Evolutionary conservation across 2,797 vertebrate genomes (phyloP).

Genomic region (Pyrocephalus nanus): DNA sequence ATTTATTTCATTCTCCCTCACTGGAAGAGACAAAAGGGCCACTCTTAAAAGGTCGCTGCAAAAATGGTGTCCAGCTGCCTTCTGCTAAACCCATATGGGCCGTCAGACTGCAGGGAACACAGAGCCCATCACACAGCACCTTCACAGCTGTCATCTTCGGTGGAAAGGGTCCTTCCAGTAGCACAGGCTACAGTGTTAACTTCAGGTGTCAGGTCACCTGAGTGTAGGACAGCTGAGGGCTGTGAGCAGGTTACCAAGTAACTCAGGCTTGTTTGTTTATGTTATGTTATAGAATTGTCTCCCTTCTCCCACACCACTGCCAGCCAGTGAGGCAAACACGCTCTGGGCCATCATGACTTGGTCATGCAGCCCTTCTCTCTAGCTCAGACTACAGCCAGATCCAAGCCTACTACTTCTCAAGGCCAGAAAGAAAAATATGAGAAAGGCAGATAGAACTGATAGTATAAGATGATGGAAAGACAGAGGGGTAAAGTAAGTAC

Average conservation of each 20-base stretch:
- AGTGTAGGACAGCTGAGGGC: background rate
- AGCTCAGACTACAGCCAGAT: background rate
- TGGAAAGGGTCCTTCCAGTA: background rate
- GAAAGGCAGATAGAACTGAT: background rate
- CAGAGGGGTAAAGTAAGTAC: background rate
- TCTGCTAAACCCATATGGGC: background rate
- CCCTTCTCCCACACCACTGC: background rate
- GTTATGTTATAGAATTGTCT: background rate
- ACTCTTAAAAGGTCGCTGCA: slow-evolving; percentile 50
- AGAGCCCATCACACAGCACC: background rate
- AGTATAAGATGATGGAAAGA: background rate
- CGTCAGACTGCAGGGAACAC: background rate
- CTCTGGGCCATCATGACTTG: background rate
- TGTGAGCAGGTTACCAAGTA: background rate
- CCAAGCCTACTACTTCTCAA: background rate
- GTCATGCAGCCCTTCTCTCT: background rate
- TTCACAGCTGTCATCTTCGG: background rate
- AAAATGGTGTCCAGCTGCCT: slow-evolving; percentile 6
- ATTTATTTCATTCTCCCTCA: slow-evolving; percentile 28
- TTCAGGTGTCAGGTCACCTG: background rate
- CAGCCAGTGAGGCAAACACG: background rate
- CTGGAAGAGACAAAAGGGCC: slow-evolving; percentile 46
- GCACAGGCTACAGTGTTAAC: background rate
- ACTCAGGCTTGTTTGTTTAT: background rate
- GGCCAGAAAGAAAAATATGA: background rate